Evolutionary conservation across 2,888 invertebrate species (phyloP).

Genomic region (Escarpia spicata): DNA sequence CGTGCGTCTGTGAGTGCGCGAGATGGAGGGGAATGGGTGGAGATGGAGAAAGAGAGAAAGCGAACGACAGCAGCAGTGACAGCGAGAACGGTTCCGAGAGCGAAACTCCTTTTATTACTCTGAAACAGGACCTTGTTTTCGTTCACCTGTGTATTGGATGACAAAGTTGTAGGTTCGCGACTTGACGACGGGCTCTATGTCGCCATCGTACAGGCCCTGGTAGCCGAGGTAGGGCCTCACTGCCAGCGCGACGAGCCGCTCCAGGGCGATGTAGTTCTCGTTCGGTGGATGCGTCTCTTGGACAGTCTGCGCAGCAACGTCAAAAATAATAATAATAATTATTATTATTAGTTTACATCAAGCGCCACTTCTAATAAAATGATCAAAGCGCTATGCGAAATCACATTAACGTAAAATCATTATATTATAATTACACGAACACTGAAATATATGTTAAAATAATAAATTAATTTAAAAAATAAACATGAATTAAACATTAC

Average conservation of each 20-base stretch:
- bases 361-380: no score
- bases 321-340: not conserved
- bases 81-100: not conserved
- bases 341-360: no score
- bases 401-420: no score
- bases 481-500: no score
- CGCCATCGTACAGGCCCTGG: conserved; percentile 58
- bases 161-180: conserved; percentile 24
- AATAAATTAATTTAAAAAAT: no score
- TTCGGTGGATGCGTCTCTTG: conserved; percentile 56
- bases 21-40: not conserved
- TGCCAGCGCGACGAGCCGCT: conserved; percentile 58
- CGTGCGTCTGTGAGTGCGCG: not conserved
- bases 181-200: conserved; percentile 48
- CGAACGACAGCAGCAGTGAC: not conserved
- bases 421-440: no score
- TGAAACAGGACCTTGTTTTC: not conserved
- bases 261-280: conserved; percentile 57
- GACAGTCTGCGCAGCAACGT: conserved; percentile 48
- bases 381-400: no score
- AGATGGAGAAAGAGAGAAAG: not conserved
- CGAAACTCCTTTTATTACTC: not conserved
- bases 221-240: conserved; percentile 59
- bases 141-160: not conserved
- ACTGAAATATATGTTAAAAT: no score